Percentiles rank a stretch among this genome's conserved stretches.
These are phyloP conservation scores for Pterobdella sp. DNA, from an alignment of 2,888 invertebrate genomes.

Conservation along the genomic window DNA sequence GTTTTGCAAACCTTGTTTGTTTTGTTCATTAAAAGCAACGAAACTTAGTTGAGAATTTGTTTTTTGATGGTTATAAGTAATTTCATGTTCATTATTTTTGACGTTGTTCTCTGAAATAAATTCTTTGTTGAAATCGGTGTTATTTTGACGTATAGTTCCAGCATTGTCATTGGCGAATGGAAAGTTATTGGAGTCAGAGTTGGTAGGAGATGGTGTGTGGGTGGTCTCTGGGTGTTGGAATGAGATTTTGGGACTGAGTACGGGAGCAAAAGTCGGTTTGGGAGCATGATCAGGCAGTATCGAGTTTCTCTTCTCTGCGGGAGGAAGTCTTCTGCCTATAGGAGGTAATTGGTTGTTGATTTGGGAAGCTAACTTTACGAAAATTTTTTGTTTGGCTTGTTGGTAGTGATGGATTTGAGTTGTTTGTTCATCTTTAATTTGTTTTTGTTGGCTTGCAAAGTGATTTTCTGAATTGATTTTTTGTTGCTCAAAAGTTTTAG, in stretches of 20 bases:
- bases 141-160: slow-evolving; percentile 85
- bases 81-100: too few species aligned
- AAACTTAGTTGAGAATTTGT: too few species aligned
- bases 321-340: slow-evolving; percentile 11
- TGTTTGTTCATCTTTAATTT: too few species aligned
- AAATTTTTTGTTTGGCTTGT: not conserved
- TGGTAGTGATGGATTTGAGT: not conserved
- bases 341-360: slow-evolving; percentile 17
- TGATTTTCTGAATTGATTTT: not conserved
- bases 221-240: not conserved
- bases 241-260: not conserved
- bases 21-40: too few species aligned
- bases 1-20: too few species aligned
- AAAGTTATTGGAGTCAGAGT: slow-evolving; percentile 66
- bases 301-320: not conserved
- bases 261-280: not conserved
- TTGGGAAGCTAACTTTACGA: not conserved
- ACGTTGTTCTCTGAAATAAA: too few species aligned
- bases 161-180: slow-evolving; percentile 98
- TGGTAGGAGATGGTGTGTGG: slow-evolving; percentile 13
- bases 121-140: too few species aligned
- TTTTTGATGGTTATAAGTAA: too few species aligned
- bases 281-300: not conserved
- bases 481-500: not conserved
- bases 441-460: not conserved